Evolutionary conservation across 1,140 invertebrate genomes (phyloP), one percentile per base, ranked within the genome.

Genomic region (Subanguina moxae): DNA sequence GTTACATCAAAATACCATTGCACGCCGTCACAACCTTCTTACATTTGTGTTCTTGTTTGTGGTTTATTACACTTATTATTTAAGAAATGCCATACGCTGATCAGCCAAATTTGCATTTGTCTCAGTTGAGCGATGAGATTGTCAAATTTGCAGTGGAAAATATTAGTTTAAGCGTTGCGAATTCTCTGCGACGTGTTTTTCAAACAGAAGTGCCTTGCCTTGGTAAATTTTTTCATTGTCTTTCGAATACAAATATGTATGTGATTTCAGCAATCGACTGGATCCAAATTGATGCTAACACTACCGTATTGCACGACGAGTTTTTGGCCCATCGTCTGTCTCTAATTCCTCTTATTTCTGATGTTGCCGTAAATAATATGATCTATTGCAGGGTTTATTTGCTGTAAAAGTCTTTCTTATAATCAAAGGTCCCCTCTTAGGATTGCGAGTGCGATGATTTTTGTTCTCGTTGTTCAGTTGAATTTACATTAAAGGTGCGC

Each of bases 271-370:
- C 95, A 19, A 98, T 99, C 72, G 96, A 99, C 86, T 99, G 94
- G 94, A 91, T 99, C 17, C 94, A 98, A 84, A 86, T 99, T 62
- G 94, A 98, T 85, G 90, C 92, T 0, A 99, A 99, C 85, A 96
- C 94, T 0, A 94, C 94, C 19, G 94, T 98, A 56, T 84, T 99
- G 0, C 94, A 94, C 85, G 96, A 99, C 84, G 96, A 99, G 86
- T 99, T 99, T 84, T 87, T 99, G 61, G 92, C 96, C 15, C 94
- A 98, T 80, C 87, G 96, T 67, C 91, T 99, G 80, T 95, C 95
- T 27, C 87, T 98, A 30, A 96, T 99, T 80, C 95, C 94, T 0
- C 64, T 80, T 17, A 73, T 65, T 8, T 85, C 84, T 71, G 94
- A 98, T 84, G 94, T 97, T 76, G 90, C 87, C 45, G 89, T 91